Base-by-base conservation (phyloP, 2,113 vertebrate genomes). In the Oxygymnocypris stewartii region DNA sequence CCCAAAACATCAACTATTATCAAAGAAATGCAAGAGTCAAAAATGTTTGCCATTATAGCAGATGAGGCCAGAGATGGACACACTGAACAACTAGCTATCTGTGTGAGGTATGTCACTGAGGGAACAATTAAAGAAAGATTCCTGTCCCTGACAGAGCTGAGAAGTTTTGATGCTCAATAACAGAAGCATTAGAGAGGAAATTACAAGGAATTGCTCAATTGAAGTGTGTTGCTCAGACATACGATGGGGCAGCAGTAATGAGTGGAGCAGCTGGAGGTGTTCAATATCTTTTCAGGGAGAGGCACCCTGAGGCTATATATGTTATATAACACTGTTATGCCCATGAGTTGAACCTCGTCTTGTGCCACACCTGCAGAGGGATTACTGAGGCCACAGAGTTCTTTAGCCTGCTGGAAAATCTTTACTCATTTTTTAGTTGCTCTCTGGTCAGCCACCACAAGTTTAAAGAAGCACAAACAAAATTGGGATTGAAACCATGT, bases 251-350 rank as follows among this genome's bases (percentile, higher is more conserved):
- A 76, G 88, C 57, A n/a, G 20, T 59, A 0, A 59, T 59, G 20
- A 59, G 20, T 59, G 57, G 57, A 23, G 7, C 7, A 76, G 59
- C 59, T 9, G 86, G 47, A 76, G 86, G 82, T 73, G 82, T 65
- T 37, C 75, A 73, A 18, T 82, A 49, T 61, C 82, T 79, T 84
- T 86, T 80, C 65, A 86, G 44, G 84, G 71, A 9, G 80, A 40
- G 61, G 16, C 65, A 79, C 84, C 80, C 74, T 59, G 84, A 88
- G 84, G 74, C 87, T 28, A 84, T 84, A n/a, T 88, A 85, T 82
- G 44, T 85, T 23, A n/a, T n/a, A n/a, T n/a, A n/a, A n/a, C 78
- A 88, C 35, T 88, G 84, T 51, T 86, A 88, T 84, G 84, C 74
- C 44, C 79, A 86, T 74, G 61, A 86, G 61, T 49, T 84, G 4